These are phyloP conservation scores for Amniataba percoides DNA, from an alignment of 2,797 vertebrate species.

Conservation along the genomic window DNA sequence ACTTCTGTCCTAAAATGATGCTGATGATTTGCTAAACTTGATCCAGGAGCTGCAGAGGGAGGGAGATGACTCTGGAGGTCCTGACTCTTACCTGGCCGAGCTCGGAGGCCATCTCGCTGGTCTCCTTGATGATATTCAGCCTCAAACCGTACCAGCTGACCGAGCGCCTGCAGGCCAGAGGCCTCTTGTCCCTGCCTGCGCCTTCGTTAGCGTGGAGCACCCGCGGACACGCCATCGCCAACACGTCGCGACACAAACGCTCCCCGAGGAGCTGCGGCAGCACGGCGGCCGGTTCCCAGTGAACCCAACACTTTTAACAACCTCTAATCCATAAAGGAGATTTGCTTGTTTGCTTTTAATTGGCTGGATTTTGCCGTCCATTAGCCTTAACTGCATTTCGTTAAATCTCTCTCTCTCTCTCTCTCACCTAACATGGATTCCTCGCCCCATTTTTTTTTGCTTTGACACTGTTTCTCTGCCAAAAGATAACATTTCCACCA, in stretches of 20 bases:
- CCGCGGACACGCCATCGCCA: conserved; percentile 40
- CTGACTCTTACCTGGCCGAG: conserved; percentile 55
- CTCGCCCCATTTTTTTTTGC: background rate
- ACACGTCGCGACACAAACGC: background rate
- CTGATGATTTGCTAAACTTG: background rate
- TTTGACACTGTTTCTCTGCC: conserved; percentile 40
- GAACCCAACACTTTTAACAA: conserved; percentile 47
- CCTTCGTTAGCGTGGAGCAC: conserved; percentile 27
- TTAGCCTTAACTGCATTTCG: conserved; percentile 8
- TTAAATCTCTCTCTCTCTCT: conserved; percentile 8
- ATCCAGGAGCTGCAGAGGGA: background rate
- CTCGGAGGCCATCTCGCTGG: conserved; percentile 28
- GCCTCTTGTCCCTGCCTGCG: conserved; percentile 10
- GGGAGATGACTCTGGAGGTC: background rate
- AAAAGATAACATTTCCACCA: conserved; percentile 26
- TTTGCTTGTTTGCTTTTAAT: conserved; percentile 58
- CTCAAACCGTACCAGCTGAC: conserved; percentile 63
- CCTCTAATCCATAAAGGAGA: conserved; percentile 59
- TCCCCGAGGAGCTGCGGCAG: conserved; percentile 3
- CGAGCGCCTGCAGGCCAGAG: conserved; percentile 58
- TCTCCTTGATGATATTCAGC: conserved; percentile 67
- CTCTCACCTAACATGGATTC: conserved; percentile 8
- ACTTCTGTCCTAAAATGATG: background rate
- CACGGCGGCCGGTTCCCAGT: conserved; percentile 23
- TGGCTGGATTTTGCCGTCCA: conserved; percentile 40